Base-by-base conservation (phyloP, 23 tunicate genomes). In the Oikopleura albicans region DNA sequence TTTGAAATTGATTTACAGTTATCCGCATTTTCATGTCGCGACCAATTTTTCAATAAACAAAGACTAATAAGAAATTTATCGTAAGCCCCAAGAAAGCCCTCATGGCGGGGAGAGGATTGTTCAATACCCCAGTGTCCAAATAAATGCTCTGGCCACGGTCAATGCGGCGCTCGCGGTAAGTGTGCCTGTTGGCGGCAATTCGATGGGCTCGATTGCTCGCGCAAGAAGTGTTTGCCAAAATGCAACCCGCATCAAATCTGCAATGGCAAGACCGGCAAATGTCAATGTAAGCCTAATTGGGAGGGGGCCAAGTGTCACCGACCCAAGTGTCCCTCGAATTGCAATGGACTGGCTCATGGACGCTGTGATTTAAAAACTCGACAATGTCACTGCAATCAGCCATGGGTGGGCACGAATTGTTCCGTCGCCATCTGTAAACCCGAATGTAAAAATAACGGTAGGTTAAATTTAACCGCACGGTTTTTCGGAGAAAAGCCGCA, bases 71-170 rank as follows among this genome's bases (percentile, higher is more conserved):
- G n/a, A n/a, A n/a, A n/a, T n/a, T n/a, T n/a, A n/a, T n/a, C n/a
- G n/a, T n/a, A n/a, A n/a, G n/a, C n/a, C n/a, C n/a, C n/a, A n/a
- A n/a, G n/a, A n/a, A 12, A 49, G 63, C 22, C 22, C 12, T 49
- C 63, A 8, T 49, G 63, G 63, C 12, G 16, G 12, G 63, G 63
- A 49, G 12, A 8, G 22, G 63, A 49, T 49, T 49, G 63, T 22
- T 49, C 63, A 16, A 37, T 71, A 71, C 31, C 4, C 37, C 79
- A 71, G 79, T 71, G 79, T 71, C 33, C 4, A 31, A 71, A 71
- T 31, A 71, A 12, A 37, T 71, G 79, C 79, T 71, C 35, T 27
- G 79, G 79, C 79, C 79, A 71, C 31, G 79, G 79, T 2, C 34
- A 31, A 2, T 71, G 79, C 37, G 79, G 31, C 79, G 37, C 33